phyloP scores from a whole-genome alignment of 2,797 vertebrate species.

The Spea hammondii region DNA sequence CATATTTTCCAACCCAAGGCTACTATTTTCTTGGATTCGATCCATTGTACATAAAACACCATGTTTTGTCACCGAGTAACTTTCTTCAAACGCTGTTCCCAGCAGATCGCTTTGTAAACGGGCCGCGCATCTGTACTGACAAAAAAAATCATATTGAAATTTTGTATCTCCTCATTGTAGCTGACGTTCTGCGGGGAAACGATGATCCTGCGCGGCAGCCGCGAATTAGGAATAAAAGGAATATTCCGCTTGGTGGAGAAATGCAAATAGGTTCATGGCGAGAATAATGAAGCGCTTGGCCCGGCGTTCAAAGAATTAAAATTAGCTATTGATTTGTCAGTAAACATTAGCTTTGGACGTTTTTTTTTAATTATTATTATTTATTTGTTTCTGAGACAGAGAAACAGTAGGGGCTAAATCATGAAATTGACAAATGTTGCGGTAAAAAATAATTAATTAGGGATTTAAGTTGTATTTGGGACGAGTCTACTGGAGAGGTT shows the following conservation, averaged over 20 bases:
- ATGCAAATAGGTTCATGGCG: not conserved
- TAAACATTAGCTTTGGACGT: not conserved
- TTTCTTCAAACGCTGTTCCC: constrained; percentile 26
- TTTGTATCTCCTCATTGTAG: constrained; percentile 20
- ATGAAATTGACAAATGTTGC: no score
- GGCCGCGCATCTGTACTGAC: constrained; percentile 2
- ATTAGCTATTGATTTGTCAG: not conserved
- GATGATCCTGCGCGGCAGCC: not conserved
- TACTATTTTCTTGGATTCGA: constrained; percentile 36
- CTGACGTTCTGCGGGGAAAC: constrained; percentile 14
- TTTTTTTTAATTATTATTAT: not conserved
- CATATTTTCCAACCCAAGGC: constrained; percentile 17
- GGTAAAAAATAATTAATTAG: no score
- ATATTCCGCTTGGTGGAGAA: not conserved
- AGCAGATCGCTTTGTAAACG: constrained; percentile 19
- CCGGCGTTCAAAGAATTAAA: not conserved
- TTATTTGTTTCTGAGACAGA: not conserved
- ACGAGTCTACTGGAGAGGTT: no score
- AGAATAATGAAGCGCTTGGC: not conserved
- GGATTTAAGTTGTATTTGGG: no score
- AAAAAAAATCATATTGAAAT: constrained; percentile 17
- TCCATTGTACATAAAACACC: constrained; percentile 37
- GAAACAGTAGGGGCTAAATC: no score
- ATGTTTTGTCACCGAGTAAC: constrained; percentile 45
- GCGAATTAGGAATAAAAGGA: constrained; percentile 12